phyloP scores from a whole-genome alignment of 2,888 invertebrate genomes.

The Pterobdella sp. region DNA sequence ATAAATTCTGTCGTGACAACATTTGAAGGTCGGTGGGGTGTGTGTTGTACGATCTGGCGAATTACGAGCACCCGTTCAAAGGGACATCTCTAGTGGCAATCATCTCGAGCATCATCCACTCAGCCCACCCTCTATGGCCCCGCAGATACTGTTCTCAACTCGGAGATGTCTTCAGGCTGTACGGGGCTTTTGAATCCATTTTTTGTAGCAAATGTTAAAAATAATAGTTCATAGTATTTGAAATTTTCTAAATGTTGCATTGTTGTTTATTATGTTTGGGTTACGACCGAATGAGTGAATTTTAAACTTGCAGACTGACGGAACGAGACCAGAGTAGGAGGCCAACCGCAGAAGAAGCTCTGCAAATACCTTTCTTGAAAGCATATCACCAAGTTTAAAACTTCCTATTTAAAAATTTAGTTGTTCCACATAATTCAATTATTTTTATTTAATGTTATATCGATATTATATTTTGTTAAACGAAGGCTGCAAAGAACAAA shows the following conservation, averaged over 20 bases:
- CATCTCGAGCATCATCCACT: constrained; percentile 51
- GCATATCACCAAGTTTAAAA: constrained; percentile 25
- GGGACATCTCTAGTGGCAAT: constrained; percentile 50
- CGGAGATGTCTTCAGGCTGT: constrained; percentile 46
- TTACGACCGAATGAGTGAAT: neutral
- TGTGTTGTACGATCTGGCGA: constrained; percentile 50
- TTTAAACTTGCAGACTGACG: constrained; percentile 43
- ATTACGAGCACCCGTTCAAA: constrained; percentile 49
- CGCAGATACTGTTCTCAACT: constrained; percentile 45
- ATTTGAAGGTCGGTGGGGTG: constrained; percentile 51
- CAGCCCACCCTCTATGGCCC: constrained; percentile 47
- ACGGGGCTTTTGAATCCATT: constrained; percentile 32
- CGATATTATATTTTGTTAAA: too few species aligned
- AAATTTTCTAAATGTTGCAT: neutral
- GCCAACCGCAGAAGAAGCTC: constrained; percentile 47
- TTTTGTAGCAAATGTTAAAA: too few species aligned
- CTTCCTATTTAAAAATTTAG: too few species aligned
- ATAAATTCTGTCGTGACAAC: too few species aligned
- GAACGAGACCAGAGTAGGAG: constrained; percentile 47
- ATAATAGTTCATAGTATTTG: neutral
- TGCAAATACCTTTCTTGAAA: constrained; percentile 44
- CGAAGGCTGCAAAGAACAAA: too few species aligned
- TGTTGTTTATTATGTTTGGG: neutral
- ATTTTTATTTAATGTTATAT: too few species aligned
- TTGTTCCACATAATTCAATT: too few species aligned